Conservation (phyloP, 37 sponge, comb jelly and placozoan species). For the Trichoplax adhaerens region DNA sequence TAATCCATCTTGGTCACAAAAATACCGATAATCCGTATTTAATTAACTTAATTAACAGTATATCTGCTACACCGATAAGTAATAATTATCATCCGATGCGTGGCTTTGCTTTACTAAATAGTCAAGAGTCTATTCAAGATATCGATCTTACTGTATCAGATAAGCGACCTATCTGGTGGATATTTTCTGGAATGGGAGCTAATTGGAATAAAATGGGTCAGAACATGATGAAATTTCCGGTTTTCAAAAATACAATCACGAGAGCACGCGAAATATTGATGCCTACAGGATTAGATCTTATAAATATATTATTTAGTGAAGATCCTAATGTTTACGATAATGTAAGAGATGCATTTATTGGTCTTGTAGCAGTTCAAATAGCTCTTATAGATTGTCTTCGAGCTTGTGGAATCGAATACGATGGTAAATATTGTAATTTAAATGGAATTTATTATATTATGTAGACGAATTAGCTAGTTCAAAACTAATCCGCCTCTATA, state of each 20-base stretch:
- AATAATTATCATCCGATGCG: background rate
- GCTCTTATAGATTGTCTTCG: conserved; percentile 21
- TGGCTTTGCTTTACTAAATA: conserved; percentile 10
- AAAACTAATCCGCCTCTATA: too few relatives aligned
- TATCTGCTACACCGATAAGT: too few relatives aligned
- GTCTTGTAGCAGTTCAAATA: conserved; percentile 13
- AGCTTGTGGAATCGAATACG: conserved; percentile 20
- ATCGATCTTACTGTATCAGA: conserved; percentile 2
- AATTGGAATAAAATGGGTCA: conserved; percentile 34
- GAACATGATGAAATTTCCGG: conserved; percentile 6
- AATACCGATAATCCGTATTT: too few relatives aligned
- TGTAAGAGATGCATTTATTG: conserved; percentile 10
- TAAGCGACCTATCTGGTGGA: conserved; percentile 17
- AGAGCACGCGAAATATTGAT: background rate
- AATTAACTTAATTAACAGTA: too few relatives aligned
- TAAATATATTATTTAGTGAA: too few relatives aligned
- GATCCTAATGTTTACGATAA: background rate
- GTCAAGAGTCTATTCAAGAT: background rate
- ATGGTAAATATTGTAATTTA: background rate
- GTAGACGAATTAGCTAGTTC: too few relatives aligned
- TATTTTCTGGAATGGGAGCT: conserved; percentile 30
- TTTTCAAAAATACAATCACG: background rate
- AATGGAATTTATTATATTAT: too few relatives aligned
- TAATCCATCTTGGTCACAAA: too few relatives aligned
- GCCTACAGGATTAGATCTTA: too few relatives aligned